A percentile compares a stretch with the other conserved stretches of the same genome.
phyloP scores from a whole-genome alignment of 37 sponge, comb jelly and placozoan genomes.

The Crambe crambe region DNA sequence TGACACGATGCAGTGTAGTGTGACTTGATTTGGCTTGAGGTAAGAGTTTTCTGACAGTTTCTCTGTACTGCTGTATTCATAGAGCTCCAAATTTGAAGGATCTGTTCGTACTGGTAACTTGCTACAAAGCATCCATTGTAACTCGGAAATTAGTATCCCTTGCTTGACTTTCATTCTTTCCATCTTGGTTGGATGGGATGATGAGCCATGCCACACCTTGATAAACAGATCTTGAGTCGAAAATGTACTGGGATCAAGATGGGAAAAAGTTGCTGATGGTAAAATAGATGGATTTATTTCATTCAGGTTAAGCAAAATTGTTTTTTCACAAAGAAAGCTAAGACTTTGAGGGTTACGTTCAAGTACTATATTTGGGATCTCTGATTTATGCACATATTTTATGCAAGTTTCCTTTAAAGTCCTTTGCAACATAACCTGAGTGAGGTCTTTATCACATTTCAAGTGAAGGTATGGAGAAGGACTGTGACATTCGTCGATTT shows the following conservation, averaged over 20 bases:
- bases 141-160: conserved; percentile 34
- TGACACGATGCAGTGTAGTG: not conserved
- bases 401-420: conserved; percentile 43
- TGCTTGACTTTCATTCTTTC: conserved; percentile 42
- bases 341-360: conserved; percentile 7
- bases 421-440: not conserved
- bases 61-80: conserved; percentile 25
- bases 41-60: conserved; percentile 3
- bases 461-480: conserved; percentile 1
- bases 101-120: conserved; percentile 12
- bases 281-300: conserved; percentile 13
- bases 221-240: conserved; percentile 19
- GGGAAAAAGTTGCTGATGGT: conserved; percentile 3
- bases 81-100: conserved; percentile 30
- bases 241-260: not conserved
- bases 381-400: conserved; percentile 40
- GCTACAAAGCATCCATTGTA: conserved; percentile 64
- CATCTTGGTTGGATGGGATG: not conserved
- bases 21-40: conserved; percentile 1
- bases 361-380: not conserved
- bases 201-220: conserved; percentile 24
- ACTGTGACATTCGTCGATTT: conserved; percentile 24
- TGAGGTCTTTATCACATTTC: not conserved
- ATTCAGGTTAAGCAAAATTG: conserved; percentile 25
- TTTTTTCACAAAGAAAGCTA: conserved; percentile 53